Evolutionary conservation across 2,888 invertebrate species (phyloP).

Genomic region (Entomobrya multifasciata): DNA sequence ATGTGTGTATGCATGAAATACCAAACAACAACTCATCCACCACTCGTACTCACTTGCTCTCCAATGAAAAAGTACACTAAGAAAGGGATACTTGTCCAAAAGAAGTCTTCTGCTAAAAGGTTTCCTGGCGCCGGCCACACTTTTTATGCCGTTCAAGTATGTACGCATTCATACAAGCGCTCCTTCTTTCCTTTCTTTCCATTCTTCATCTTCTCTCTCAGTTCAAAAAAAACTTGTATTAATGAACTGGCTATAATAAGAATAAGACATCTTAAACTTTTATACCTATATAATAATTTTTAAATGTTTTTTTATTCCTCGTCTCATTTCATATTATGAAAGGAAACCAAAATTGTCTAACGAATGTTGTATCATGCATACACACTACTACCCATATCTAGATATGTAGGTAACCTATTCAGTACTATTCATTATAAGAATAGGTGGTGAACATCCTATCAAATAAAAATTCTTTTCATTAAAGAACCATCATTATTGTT

Average conservation of each 20-base stretch:
- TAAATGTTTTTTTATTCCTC: too few relatives aligned
- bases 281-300: background rate
- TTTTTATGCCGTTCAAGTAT: slow-evolving; percentile 74
- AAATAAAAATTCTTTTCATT: slow-evolving; percentile 79
- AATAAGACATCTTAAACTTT: slow-evolving; percentile 3
- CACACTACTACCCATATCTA: too few relatives aligned
- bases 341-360: too few relatives aligned
- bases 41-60: too few relatives aligned
- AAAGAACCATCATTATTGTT: slow-evolving; percentile 74
- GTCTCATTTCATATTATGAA: too few relatives aligned
- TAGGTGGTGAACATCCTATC: slow-evolving; percentile 76
- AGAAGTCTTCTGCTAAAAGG: slow-evolving; percentile 74
- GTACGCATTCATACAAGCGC: slow-evolving; percentile 44
- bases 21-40: slow-evolving; percentile 35
- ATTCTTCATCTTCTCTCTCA: slow-evolving; percentile 44
- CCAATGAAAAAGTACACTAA: slow-evolving; percentile 39
- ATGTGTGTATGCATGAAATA: background rate
- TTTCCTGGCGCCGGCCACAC: slow-evolving; percentile 77
- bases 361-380: too few relatives aligned
- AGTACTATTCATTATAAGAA: slow-evolving; percentile 2
- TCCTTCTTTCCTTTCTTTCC: slow-evolving; percentile 43
- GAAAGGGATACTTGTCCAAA: slow-evolving; percentile 53
- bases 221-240: slow-evolving; percentile 2
- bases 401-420: background rate
- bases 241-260: background rate